A percentile compares a stretch with the other conserved stretches of the same genome.
These are phyloP conservation scores for Sardinella longiceps DNA, from an alignment of 2,797 vertebrate genomes.

Conservation along the genomic window DNA sequence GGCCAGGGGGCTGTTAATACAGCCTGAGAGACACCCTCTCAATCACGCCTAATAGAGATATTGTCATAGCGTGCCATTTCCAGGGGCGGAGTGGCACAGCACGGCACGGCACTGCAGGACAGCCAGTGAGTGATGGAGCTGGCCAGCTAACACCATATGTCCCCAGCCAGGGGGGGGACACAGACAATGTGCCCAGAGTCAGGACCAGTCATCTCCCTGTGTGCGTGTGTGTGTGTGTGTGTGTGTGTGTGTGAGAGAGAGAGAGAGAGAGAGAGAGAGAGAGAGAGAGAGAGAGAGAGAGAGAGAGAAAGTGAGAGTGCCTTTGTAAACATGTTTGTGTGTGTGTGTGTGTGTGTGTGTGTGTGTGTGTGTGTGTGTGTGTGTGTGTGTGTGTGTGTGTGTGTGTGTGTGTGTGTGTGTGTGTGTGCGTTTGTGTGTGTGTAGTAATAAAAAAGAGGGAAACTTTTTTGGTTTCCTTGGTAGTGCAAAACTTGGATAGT, in stretches of 20 bases:
- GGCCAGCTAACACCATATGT: constrained; percentile 53
- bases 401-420: not conserved
- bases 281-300: too few relatives aligned
- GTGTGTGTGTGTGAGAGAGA: not conserved
- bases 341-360: not conserved
- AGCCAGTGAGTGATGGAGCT: constrained; percentile 60
- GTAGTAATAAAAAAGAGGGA: not conserved
- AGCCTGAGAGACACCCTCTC: constrained; percentile 64
- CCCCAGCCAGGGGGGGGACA: constrained; percentile 59
- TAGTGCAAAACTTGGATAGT: not conserved
- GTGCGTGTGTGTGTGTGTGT: not conserved
- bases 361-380: not conserved
- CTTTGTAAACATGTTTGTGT: not conserved
- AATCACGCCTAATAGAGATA: constrained; percentile 76
- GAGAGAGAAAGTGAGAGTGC: too few relatives aligned
- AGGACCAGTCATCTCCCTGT: constrained; percentile 25
- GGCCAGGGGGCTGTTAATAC: constrained; percentile 69
- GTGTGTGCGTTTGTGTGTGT: too few relatives aligned
- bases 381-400: not conserved
- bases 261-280: too few relatives aligned
- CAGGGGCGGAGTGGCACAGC: constrained; percentile 41
- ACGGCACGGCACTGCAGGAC: constrained; percentile 42
- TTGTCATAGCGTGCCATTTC: constrained; percentile 67
- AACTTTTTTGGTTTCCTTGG: not conserved
- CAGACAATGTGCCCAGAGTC: constrained; percentile 45